Percentiles rank a stretch among this genome's conserved stretches.
Evolutionary conservation across 2,797 vertebrate species (phyloP).

Genomic region (Poeciliopsis paucimaculata): DNA sequence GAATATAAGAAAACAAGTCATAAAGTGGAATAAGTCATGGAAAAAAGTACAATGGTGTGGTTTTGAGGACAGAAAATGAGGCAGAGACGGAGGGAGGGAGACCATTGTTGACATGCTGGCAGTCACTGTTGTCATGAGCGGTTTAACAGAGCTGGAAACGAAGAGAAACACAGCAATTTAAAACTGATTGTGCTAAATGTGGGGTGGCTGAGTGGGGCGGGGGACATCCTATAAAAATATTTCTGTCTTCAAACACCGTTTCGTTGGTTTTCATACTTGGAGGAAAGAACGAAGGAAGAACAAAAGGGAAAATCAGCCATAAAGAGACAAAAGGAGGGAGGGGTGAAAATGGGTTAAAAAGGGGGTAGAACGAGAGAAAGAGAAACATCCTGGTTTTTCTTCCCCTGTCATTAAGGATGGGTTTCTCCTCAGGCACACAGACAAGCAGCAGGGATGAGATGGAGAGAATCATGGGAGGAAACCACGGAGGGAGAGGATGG

Average conservation of each 20-base stretch:
- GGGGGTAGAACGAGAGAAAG: constrained; percentile 53
- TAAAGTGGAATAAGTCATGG: constrained; percentile 65
- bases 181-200: constrained; percentile 64
- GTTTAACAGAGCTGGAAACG: constrained; percentile 75
- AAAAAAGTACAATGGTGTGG: constrained; percentile 74
- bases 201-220: constrained; percentile 29
- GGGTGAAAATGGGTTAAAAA: constrained; percentile 46
- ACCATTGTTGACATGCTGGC: constrained; percentile 77
- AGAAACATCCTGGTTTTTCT: constrained; percentile 71
- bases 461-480: constrained; percentile 50
- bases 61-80: constrained; percentile 56
- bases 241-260: constrained; percentile 75
- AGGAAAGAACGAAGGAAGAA: constrained; percentile 26
- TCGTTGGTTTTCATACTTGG: constrained; percentile 67
- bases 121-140: constrained; percentile 70
- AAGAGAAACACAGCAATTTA: constrained; percentile 71
- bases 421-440: constrained; percentile 51
- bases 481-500: constrained; percentile 47
- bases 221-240: constrained; percentile 69
- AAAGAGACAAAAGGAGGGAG: constrained; percentile 53
- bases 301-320: constrained; percentile 56
- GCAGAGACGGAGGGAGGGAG: constrained; percentile 44
- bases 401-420: constrained; percentile 70
- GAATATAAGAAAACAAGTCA: constrained; percentile 56
- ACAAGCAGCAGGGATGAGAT: constrained; percentile 48